These are phyloP conservation scores for Benitochromis conjunctus DNA, from an alignment of 2,113 vertebrate genomes.

Conservation along the genomic window DNA sequence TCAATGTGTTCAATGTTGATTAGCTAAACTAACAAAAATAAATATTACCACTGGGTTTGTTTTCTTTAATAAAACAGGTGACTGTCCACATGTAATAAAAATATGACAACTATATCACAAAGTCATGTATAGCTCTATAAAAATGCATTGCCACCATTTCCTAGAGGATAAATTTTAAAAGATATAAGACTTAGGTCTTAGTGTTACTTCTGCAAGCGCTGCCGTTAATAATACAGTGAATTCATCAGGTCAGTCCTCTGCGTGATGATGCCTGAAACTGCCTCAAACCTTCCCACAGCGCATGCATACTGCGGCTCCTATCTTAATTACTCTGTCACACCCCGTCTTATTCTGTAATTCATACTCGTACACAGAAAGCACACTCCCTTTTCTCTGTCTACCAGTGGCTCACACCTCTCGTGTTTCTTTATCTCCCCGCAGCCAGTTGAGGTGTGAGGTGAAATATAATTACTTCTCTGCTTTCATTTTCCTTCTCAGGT, in stretches of 20 bases:
- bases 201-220: not conserved
- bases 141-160: not conserved
- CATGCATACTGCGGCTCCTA: not conserved
- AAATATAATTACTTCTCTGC: not conserved
- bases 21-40: not conserved
- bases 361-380: not conserved
- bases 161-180: not conserved
- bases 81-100: not conserved
- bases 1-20: not conserved
- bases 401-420: not conserved
- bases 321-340: not conserved
- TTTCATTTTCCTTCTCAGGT: not conserved
- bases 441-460: not conserved
- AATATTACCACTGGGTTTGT: not conserved
- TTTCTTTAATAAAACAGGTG: not conserved
- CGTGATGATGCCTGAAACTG: not conserved
- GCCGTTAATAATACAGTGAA: not conserved
- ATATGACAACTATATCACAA: not conserved
- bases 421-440: not conserved
- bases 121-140: not conserved
- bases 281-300: not conserved
- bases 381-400: not conserved
- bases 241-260: not conserved
- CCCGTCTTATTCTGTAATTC: not conserved
- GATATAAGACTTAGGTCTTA: not conserved